Base-by-base conservation (phyloP, 2,113 vertebrate genomes). In the Alethe diademata region DNA sequence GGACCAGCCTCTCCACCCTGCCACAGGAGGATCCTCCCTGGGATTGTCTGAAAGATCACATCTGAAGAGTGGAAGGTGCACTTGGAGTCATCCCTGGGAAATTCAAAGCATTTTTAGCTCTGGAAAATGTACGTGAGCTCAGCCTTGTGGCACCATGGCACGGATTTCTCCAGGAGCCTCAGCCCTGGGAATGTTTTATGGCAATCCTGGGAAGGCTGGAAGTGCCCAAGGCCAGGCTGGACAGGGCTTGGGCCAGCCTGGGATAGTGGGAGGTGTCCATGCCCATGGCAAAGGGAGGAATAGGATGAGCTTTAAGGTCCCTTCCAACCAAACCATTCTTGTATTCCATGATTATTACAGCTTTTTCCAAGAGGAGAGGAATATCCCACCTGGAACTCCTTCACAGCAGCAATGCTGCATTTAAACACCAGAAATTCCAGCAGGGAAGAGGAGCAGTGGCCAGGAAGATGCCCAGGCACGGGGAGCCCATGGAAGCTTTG, bases 111-210 rank as follows among this genome's bases (percentile, higher is more conserved):
- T 31, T 76, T 57, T n/a, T 6, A 56, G 26, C 67, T 60, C 82
- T 35, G 35, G 38, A 29, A 79, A 58, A 29, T 0, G 4, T 11
- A 6, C 0, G 0, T 19, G 31, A 36, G 50, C 18, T 75, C 31
- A 36, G 47, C 25, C 43, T 74, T 1, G 0, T 61, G 40, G 69
- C 36, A 45, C 7, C 31, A 2, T 0, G 1, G 80, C 28, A 28
- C 0, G 0, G 58, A 60, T 64, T 56, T 19, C 64, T 51, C 51
- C 3, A 0, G 36, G 29, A 4, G 1, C 45, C 33, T 20, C 3
- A 4, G 58, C 35, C 12, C 6, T 6, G 1, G 64, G 45, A 64
- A 43, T 35, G 36, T 18, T 74, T 85, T 50, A 6, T 57, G 51
- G 43, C 51, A 85, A 66, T 35, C 24, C 24, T 65, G 82, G 42